Evolutionary conservation across 2,797 vertebrate genomes (phyloP).

Genomic region (Lacerta agilis): DNA sequence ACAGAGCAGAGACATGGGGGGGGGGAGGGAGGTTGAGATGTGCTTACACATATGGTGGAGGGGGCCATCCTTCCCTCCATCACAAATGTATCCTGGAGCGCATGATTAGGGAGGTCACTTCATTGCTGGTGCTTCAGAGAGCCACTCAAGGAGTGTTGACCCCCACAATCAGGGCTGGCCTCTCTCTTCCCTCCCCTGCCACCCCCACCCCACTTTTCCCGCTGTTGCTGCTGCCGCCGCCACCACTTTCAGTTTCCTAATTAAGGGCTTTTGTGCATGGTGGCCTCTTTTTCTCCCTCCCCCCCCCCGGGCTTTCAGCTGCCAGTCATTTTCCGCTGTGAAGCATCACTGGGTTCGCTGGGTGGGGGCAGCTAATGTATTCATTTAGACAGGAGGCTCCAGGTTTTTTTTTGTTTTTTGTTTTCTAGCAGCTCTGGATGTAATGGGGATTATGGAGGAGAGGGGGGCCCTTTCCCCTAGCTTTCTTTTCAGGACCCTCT

Average conservation of each 20-base stretch:
- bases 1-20: background rate
- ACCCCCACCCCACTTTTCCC: background rate
- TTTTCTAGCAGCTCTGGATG: background rate
- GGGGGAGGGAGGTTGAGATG: too few species aligned
- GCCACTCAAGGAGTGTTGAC: background rate
- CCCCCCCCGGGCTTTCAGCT: constrained; percentile 16
- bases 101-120: constrained; percentile 25
- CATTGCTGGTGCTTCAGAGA: background rate
- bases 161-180: background rate
- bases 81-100: background rate
- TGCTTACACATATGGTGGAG: background rate
- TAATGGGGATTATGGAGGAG: constrained; percentile 5
- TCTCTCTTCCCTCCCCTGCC: background rate
- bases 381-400: background rate
- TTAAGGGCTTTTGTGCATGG: background rate
- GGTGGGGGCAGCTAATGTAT: background rate
- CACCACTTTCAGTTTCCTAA: constrained; percentile 22
- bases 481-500: constrained; percentile 8
- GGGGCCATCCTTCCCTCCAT: background rate
- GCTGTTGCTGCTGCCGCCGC: background rate
- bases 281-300: background rate
- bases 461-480: background rate
- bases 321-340: constrained; percentile 8
- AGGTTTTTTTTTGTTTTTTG: too few species aligned
- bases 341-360: background rate